A percentile compares a stretch with the other conserved stretches of the same genome.
phyloP scores from a whole-genome alignment of 2,888 invertebrate genomes.

The Octodonta nipae region DNA sequence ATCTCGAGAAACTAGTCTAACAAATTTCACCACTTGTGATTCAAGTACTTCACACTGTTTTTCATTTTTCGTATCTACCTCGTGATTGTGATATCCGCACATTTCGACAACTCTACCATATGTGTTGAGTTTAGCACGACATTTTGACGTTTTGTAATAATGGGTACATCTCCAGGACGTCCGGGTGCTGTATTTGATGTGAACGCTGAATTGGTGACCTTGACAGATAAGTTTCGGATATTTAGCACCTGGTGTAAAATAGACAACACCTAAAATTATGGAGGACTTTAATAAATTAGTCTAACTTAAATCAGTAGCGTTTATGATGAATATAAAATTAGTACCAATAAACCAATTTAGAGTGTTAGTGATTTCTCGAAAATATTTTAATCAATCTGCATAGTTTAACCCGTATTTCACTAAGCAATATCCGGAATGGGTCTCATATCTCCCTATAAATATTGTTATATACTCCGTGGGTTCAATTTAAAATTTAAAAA shows the following conservation, averaged over 20 bases:
- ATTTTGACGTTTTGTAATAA: constrained; percentile 17
- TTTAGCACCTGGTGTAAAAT: constrained; percentile 18
- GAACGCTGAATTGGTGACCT: constrained; percentile 16
- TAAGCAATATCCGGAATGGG: no score
- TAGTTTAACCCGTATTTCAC: no score
- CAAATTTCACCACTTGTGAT: constrained; percentile 6
- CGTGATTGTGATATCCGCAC: constrained; percentile 18
- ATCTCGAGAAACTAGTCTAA: no score
- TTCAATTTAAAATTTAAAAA: no score
- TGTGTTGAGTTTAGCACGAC: constrained; percentile 15
- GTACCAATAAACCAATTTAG: no score
- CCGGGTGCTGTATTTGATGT: constrained; percentile 15
- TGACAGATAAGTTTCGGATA: constrained; percentile 21
- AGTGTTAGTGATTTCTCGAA: constrained; percentile 3
- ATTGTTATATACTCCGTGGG: no score
- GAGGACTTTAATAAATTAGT: no score
- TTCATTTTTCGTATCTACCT: constrained; percentile 4
- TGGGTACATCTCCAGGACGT: constrained; percentile 19
- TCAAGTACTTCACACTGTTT: constrained; percentile 5
- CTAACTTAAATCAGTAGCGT: no score
- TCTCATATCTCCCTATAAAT: no score
- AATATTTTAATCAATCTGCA: no score
- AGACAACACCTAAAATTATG: constrained; percentile 17
- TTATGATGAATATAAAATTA: no score
- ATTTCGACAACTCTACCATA: constrained; percentile 12